Conservation (phyloP, 2,113 vertebrate species). For the Paramormyrops kingsleyae region DNA sequence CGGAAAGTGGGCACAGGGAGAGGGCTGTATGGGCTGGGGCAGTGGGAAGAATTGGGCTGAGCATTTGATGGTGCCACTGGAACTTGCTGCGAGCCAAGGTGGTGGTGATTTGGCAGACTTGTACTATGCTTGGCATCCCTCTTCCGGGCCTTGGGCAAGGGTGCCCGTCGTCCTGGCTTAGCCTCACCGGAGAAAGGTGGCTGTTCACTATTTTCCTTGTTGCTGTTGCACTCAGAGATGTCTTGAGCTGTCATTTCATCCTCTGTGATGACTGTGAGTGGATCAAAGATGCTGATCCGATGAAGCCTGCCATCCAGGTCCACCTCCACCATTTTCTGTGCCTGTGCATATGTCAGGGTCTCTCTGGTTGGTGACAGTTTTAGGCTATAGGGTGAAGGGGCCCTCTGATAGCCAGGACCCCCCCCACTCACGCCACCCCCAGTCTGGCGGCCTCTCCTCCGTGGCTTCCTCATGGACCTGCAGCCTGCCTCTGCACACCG, state of each 20-base stretch:
- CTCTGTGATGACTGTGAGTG: conserved; percentile 88
- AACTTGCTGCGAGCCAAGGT: conserved; percentile 35
- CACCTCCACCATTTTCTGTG: conserved; percentile 92
- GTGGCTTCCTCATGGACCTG: conserved; percentile 86
- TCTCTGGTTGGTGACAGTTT: conserved; percentile 83
- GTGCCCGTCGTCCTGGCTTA: conserved; percentile 66
- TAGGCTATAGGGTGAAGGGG: conserved; percentile 81
- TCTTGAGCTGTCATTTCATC: conserved; percentile 94
- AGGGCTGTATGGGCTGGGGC: conserved; percentile 47
- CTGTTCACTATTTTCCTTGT: conserved; percentile 95
- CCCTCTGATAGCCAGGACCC: conserved; percentile 65
- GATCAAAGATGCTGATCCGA: conserved; percentile 89
- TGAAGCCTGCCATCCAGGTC: conserved; percentile 93
- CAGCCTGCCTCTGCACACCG: conserved; percentile 40
- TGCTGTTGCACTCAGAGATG: conserved; percentile 93
- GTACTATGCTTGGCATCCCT: conserved; percentile 63
- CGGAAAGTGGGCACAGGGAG: conserved; percentile 87
- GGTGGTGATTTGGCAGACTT: conserved; percentile 26
- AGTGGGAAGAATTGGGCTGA: conserved; percentile 47
- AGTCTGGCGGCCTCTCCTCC: conserved; percentile 69
- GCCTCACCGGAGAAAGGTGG: conserved; percentile 65
- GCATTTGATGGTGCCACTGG: conserved; percentile 32
- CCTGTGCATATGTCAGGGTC: conserved; percentile 85
- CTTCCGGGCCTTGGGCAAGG: conserved; percentile 72
- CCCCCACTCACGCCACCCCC: conserved; percentile 46